Percentiles rank a stretch among this genome's conserved stretches.
These are phyloP conservation scores for Syndactyla subalaris DNA, from an alignment of 2,797 vertebrate genomes.

Conservation along the genomic window DNA sequence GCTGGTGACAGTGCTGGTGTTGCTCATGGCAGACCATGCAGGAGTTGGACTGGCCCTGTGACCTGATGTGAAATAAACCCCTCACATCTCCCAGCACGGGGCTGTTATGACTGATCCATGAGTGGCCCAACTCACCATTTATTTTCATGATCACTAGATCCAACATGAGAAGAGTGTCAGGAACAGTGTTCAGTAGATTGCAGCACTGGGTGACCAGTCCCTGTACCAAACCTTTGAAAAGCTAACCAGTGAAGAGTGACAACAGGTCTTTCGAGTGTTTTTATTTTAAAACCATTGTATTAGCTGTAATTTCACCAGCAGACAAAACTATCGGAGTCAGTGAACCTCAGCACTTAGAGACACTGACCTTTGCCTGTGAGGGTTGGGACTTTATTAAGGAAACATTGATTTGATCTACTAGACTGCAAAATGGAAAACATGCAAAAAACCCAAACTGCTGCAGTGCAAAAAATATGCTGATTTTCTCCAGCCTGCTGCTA, in stretches of 20 bases:
- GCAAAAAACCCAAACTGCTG: background rate
- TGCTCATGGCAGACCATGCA: background rate
- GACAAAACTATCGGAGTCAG: background rate
- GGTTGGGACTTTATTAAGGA: background rate
- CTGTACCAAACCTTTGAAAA: background rate
- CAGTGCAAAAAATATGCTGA: background rate
- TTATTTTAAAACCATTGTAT: background rate
- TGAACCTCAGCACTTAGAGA: background rate
- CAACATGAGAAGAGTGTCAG: background rate
- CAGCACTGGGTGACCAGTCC: background rate
- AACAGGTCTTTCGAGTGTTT: background rate
- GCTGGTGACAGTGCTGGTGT: rapidly evolving
- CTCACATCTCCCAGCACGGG: background rate
- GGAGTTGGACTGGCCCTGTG: background rate
- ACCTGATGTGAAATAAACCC: background rate
- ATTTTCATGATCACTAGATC: background rate
- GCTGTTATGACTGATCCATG: background rate
- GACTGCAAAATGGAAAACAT: background rate
- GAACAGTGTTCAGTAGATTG: background rate
- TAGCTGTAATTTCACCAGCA: background rate
- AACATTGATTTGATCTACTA: background rate
- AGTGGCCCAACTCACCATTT: background rate
- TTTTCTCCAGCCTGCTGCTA: background rate
- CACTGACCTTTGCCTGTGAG: background rate
- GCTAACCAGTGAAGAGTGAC: background rate